These are phyloP conservation scores for Thereva unica DNA, from an alignment of 2,888 invertebrate genomes.

Conservation along the genomic window DNA sequence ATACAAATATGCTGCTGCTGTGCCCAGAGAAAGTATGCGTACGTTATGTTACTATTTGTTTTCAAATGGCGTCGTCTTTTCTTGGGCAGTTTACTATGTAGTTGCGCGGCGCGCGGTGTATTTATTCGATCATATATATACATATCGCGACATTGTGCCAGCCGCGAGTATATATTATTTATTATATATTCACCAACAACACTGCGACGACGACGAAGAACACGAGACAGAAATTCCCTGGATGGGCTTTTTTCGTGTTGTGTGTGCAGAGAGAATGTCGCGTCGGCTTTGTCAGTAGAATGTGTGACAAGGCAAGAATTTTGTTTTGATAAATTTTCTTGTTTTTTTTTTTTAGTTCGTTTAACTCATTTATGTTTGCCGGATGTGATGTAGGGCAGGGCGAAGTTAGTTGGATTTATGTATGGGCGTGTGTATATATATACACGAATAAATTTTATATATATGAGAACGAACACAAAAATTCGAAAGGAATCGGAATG, in stretches of 20 bases:
- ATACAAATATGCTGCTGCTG: constrained; percentile 21
- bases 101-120: constrained; percentile 6
- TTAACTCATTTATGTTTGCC: constrained; percentile 1
- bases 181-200: too few species aligned
- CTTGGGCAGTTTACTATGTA: neutral
- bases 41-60: constrained; percentile 34
- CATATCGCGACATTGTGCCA: too few species aligned
- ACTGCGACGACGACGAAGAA: too few species aligned
- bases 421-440: too few species aligned
- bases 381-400: constrained; percentile 13
- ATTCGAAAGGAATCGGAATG: too few species aligned
- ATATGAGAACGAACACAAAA: too few species aligned
- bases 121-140: too few species aligned
- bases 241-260: too few species aligned
- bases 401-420: neutral
- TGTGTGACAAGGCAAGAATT: constrained; percentile 11
- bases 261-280: too few species aligned
- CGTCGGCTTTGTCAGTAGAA: neutral
- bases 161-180: too few species aligned
- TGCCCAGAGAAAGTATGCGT: constrained; percentile 24
- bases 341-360: constrained; percentile 12
- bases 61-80: constrained; percentile 28
- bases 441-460: too few species aligned
- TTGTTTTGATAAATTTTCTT: constrained; percentile 20
- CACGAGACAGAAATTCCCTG: too few species aligned